These are phyloP conservation scores for Cassiopea andromeda DNA, from an alignment of 30 jellyfish, hydroid and myxozoan species.

Conservation along the genomic window DNA sequence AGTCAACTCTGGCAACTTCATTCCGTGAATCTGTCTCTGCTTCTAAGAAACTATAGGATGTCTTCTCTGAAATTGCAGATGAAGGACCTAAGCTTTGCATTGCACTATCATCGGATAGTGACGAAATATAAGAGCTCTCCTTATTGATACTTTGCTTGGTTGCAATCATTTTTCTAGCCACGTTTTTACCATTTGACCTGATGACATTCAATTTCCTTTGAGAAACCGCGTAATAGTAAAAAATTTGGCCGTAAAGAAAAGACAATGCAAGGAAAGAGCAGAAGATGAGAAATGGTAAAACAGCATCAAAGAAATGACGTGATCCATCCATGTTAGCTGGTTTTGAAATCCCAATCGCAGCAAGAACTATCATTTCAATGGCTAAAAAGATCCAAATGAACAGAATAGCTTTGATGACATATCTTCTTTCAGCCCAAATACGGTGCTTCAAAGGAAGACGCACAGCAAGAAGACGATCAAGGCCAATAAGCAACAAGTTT, in stretches of 20 bases:
- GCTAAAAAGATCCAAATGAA: constrained; percentile 19
- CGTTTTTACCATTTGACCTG: background rate
- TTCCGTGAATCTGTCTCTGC: background rate
- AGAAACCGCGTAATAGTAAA: constrained; percentile 6
- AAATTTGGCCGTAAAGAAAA: constrained; percentile 26
- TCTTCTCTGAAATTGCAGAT: background rate
- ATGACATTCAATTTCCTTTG: background rate
- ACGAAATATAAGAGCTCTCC: background rate
- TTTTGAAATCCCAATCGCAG: background rate
- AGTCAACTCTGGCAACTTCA: background rate
- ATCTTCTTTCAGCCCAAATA: constrained; percentile 30
- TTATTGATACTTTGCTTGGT: background rate
- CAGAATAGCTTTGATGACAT: constrained; percentile 5
- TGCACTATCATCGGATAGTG: background rate
- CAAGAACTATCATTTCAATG: constrained; percentile 10
- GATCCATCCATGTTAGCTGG: background rate
- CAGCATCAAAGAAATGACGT: background rate
- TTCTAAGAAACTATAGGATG: background rate
- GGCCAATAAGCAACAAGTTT: constrained; percentile 46
- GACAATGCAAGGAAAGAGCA: constrained; percentile 5
- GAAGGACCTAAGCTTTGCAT: background rate
- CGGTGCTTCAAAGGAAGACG: constrained; percentile 54
- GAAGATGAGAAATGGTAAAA: constrained; percentile 8
- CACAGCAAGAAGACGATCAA: constrained; percentile 59
- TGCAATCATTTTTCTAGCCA: background rate